phyloP scores from a whole-genome alignment of 2,888 invertebrate genomes.

The Syritta pipiens region DNA sequence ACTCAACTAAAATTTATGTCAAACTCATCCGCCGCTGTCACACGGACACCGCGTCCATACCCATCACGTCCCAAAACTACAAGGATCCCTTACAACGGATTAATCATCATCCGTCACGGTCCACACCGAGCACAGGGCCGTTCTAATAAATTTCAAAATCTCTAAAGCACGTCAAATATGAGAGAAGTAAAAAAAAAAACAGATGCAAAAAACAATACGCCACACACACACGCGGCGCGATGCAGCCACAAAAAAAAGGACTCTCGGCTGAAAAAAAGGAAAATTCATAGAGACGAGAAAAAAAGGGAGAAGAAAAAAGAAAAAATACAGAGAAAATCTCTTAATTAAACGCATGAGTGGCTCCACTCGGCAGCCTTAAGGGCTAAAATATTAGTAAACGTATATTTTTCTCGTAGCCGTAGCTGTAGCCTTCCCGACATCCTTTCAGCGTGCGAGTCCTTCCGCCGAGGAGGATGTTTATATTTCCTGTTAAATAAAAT shows the following conservation, averaged over 20 bases:
- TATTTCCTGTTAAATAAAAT: conserved; percentile 20
- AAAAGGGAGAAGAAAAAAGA: background rate
- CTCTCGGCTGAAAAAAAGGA: background rate
- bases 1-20: conserved; percentile 16
- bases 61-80: too few species aligned
- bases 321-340: conserved; percentile 39
- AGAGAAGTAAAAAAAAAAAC: background rate
- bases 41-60: conserved; percentile 15
- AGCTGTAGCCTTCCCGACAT: background rate
- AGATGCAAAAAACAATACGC: conserved; percentile 5
- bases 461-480: conserved; percentile 10
- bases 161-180: conserved; percentile 46
- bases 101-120: conserved; percentile 48
- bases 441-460: background rate
- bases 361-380: conserved; percentile 46
- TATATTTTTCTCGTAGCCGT: conserved; percentile 2
- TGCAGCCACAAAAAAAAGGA: background rate
- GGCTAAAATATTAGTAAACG: conserved; percentile 55
- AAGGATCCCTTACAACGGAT: background rate
- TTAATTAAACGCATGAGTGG: conserved; percentile 66
- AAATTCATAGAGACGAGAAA: conserved; percentile 8
- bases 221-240: background rate
- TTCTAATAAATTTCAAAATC: conserved; percentile 61
- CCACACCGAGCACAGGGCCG: conserved; percentile 26
- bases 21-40: conserved; percentile 6